These are phyloP conservation scores for Corythornis vintsioides DNA, from an alignment of 2,113 vertebrate species.

Conservation along the genomic window DNA sequence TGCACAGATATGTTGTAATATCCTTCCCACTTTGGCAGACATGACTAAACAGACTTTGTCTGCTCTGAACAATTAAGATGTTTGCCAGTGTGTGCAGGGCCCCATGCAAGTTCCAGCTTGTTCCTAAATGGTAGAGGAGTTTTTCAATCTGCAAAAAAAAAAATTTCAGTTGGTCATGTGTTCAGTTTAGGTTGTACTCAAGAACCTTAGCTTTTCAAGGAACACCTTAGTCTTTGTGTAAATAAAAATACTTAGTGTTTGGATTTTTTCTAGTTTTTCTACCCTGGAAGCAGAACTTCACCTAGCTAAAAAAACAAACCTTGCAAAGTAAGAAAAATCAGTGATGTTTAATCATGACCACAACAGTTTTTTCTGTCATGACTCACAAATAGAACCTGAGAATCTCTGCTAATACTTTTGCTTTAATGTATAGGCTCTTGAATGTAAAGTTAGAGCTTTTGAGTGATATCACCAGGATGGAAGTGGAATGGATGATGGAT, in stretches of 20 bases:
- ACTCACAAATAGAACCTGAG: background rate
- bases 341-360: background rate
- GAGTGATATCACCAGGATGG: background rate
- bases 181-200: background rate
- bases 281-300: background rate
- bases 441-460: background rate
- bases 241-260: background rate
- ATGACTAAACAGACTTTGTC: conserved; percentile 64
- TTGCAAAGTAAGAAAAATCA: background rate
- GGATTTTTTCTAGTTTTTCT: background rate
- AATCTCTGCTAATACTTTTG: background rate
- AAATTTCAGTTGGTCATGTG: background rate
- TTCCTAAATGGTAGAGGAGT: background rate
- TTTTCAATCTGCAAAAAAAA: background rate
- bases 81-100: conserved; percentile 36
- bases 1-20: conserved; percentile 33
- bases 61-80: conserved; percentile 43
- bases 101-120: conserved; percentile 42
- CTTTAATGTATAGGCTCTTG: background rate
- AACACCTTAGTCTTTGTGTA: background rate
- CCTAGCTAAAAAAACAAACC: background rate
- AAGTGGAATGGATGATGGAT: background rate
- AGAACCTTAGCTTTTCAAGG: background rate
- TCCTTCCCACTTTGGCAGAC: conserved; percentile 55
- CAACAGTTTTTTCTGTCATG: background rate